A percentile compares a stretch with the other conserved stretches of the same genome.
Conservation (phyloP, 1,140 invertebrate species). For the Aphidius gifuensis region DNA sequence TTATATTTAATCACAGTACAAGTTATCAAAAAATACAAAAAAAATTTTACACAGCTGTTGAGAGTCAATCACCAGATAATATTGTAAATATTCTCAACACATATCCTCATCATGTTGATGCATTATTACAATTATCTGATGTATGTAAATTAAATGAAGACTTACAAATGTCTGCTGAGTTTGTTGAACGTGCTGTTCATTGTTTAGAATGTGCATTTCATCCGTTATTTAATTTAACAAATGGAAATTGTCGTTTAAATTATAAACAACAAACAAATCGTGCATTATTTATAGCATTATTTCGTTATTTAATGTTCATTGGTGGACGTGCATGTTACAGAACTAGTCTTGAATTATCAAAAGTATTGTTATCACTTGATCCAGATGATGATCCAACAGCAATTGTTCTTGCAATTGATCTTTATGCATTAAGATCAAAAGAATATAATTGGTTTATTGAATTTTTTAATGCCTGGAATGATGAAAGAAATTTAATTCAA, state of each 20-base stretch:
- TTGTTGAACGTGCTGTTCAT: slow-evolving; percentile 76
- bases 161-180: slow-evolving; percentile 71
- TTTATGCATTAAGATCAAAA: slow-evolving; percentile 77
- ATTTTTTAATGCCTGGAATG: slow-evolving; percentile 61
- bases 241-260: slow-evolving; percentile 73
- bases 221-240: slow-evolving; percentile 74
- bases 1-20: slow-evolving; percentile 76
- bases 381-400: slow-evolving; percentile 82
- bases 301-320: slow-evolving; percentile 80
- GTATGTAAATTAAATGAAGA: slow-evolving; percentile 79
- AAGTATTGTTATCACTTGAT: slow-evolving; percentile 74
- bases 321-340: slow-evolving; percentile 77
- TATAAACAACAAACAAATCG: slow-evolving; percentile 84
- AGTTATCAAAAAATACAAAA: slow-evolving; percentile 75
- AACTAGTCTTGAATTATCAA: slow-evolving; percentile 77
- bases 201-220: slow-evolving; percentile 78
- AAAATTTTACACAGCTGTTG: slow-evolving; percentile 74
- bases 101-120: slow-evolving; percentile 80
- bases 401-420: slow-evolving; percentile 78
- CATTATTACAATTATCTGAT: slow-evolving; percentile 82
- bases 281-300: slow-evolving; percentile 77
- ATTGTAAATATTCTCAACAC: slow-evolving; percentile 72
- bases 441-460: slow-evolving; percentile 82
- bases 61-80: slow-evolving; percentile 77
- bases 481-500: slow-evolving; percentile 73